Evolutionary conservation across 2,113 vertebrate genomes (phyloP).

Genomic region (Anolis carolinensis): DNA sequence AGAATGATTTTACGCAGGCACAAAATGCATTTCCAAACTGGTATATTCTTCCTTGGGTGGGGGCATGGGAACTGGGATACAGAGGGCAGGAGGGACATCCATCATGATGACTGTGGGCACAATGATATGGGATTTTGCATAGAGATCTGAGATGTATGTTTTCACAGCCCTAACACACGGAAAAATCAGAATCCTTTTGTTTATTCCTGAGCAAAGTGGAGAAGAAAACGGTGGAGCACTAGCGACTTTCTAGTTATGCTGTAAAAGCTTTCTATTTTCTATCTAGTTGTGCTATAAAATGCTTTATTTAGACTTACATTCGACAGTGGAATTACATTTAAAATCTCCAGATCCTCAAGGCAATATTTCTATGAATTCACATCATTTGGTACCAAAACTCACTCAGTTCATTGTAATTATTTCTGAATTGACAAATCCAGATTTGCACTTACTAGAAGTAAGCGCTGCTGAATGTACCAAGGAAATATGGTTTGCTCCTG

Average conservation of each 20-base stretch:
- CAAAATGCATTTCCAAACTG: no score
- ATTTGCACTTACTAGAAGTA: neutral
- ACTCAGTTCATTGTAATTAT: neutral
- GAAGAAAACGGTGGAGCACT: neutral
- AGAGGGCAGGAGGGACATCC: no score
- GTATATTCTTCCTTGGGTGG: no score
- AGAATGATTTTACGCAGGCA: neutral
- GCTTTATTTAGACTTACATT: neutral
- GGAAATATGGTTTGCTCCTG: neutral
- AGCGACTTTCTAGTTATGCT: neutral
- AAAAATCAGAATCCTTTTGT: neutral
- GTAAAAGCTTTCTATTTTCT: neutral
- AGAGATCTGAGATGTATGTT: no score
- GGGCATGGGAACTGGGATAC: no score
- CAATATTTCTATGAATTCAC: neutral
- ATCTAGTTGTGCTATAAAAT: neutral
- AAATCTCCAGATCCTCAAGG: neutral
- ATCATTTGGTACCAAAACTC: neutral
- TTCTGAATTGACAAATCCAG: neutral
- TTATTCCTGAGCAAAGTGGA: neutral
- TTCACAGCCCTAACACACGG: no score
- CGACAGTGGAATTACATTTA: neutral
- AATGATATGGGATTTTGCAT: no score
- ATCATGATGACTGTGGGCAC: no score
- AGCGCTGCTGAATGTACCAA: neutral